Evolutionary conservation across 2,888 invertebrate genomes (phyloP), one percentile per base, ranked within the genome.

Genomic region (Drosophila acutilabella): DNA sequence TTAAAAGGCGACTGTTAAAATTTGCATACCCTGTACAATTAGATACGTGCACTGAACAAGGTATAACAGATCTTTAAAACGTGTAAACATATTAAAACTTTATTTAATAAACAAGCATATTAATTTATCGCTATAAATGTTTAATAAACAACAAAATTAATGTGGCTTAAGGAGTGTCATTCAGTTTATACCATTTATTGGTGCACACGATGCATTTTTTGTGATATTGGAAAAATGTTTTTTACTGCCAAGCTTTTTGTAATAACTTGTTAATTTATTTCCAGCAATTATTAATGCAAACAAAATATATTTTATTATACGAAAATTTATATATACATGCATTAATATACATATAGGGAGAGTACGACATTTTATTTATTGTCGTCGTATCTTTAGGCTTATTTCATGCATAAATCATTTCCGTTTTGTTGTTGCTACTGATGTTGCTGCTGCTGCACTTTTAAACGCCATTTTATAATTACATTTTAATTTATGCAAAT

Each of bases 401-500:
- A 85, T 85, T 85, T 69, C 72, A 79, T 88, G 86, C 84, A 85
- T 85, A 89, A 85, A 85, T 89, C 84, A 85, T 85, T 73, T 80
- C 71, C 77, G 68, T 69, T 87, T 71, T 67, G 44, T 61, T 36
- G 61, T 44, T 58, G 33, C 45, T 57, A 65, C 42, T 56, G 58
- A 53, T 36, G 57, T 44, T 58, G 33, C 45, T 57, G 70, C 48
- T 56, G 58, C 57, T 64, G 79, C 74, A 68, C 57, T 75, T 68
- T 65, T 36, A 36, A 68, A 72, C 66, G 81, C 79, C 81, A 69
- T 84, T 81, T 84, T 89, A 87, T 84, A 84, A 84, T 84, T 87
- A 84, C 88, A 84, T 89, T 89, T 84, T 84, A 84, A 84, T 84
- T 89, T 84, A 84, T 84, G 83, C 88, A 84, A 84, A 84, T 87